Base-by-base conservation (phyloP, 2,797 vertebrate species). In the Tokudaia tokunoshimensis region DNA sequence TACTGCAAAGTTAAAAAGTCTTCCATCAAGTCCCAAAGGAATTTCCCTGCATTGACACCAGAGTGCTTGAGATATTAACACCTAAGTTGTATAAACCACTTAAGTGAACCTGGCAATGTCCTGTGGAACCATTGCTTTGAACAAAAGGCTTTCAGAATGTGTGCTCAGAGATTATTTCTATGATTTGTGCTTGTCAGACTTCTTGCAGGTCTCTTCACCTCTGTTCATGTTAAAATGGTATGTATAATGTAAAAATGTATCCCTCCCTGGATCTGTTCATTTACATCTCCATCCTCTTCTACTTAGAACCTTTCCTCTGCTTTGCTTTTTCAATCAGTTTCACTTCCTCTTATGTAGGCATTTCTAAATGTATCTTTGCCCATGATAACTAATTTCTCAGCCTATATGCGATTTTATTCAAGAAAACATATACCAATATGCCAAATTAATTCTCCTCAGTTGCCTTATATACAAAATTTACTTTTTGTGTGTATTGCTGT, bases 11-110 rank as follows among this genome's bases (percentile, higher is more conserved):
- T 85, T 95, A 78, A 92, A 89, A 15, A 17, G n/a, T 29, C 61
- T 96, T 83, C 29, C 78, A 91, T 78, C 31, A 92, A 72, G 76
- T 94, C 34, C 87, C 75, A 67, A 96, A 95, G 90, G 92, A 26
- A 86, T 87, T 96, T 78, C 12, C 17, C 26, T 81, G 3, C 1
- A 65, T 13, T 34, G 3, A 91, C 74, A 34, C 67, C 24, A 83
- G 6, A 81, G 4, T n/a, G 34, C 79, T 5, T 82, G n/a, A 34
- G 55, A 78, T 44, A 29, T 8, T 89, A 34, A 61, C 34, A 2
- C 2, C 9, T 6, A 70, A 67, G 82, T 22, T 7, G 37, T 67
- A 52, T 19, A 81, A 94, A 90, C 37, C 44, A 34, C 50, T 44
- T 34, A 12, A n/a, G 55, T 5, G 44, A 37, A 37, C 37, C 83